Conservation (phyloP, 2,113 vertebrate species). For the Oxyura jamaicensis region DNA sequence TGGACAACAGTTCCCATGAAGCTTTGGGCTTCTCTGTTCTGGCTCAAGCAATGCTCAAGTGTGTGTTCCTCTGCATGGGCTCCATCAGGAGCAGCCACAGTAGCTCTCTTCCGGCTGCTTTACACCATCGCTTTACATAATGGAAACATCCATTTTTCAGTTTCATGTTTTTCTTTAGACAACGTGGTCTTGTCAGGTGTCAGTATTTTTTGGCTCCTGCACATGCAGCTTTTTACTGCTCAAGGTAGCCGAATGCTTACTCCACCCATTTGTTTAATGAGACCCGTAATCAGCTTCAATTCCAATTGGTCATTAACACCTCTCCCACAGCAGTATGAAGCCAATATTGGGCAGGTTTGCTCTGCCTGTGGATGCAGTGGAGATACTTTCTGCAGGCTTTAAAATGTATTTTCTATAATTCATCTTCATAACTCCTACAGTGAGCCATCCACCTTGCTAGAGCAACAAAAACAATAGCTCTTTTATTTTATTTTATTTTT, state of each 20-base stretch:
- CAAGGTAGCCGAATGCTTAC: constrained; percentile 11
- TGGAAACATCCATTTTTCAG: neutral
- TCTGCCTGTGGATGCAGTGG: constrained; percentile 29
- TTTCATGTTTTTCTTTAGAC: neutral
- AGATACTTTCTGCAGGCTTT: constrained; percentile 25
- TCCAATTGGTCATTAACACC: constrained; percentile 57
- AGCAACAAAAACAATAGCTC: neutral
- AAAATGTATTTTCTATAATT: constrained; percentile 44
- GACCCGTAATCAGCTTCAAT: constrained; percentile 43
- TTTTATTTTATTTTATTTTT: neutral
- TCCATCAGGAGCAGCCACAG: neutral
- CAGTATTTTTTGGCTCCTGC: neutral
- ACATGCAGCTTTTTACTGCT: constrained; percentile 13
- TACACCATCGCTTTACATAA: neutral
- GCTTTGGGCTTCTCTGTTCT: neutral
- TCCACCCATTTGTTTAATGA: constrained; percentile 56
- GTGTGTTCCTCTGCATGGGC: neutral
- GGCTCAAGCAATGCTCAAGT: accelerated
- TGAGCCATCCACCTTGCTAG: neutral
- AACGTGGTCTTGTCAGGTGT: neutral
- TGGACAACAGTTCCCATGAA: neutral
- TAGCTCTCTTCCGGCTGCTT: neutral
- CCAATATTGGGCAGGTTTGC: constrained; percentile 40
- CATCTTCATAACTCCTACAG: neutral
- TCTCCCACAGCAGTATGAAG: constrained; percentile 9